Evolutionary conservation across 64 coral and sea anemone genomes (phyloP).

Genomic region (Hydrozoanthus tunicans): DNA sequence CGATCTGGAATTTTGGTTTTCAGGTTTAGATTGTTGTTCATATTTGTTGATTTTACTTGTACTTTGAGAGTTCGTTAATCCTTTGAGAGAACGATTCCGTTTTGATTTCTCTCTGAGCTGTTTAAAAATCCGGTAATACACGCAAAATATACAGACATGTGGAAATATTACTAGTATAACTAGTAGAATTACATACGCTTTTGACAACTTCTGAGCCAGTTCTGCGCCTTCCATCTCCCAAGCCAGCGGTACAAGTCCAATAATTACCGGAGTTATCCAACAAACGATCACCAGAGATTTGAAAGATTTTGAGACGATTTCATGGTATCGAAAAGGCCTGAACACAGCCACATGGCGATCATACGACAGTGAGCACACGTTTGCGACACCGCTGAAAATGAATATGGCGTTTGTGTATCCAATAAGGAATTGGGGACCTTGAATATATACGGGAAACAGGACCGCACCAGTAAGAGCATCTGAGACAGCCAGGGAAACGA

Average conservation of each 20-base stretch:
- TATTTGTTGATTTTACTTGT: not conserved
- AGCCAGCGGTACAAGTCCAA: slow-evolving; percentile 16
- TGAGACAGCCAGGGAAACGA: slow-evolving; percentile 33
- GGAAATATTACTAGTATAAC: not conserved
- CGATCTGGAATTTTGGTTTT: not conserved
- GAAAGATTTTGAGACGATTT: slow-evolving; percentile 32
- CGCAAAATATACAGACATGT: slow-evolving; percentile 6
- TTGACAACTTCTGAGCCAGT: not conserved
- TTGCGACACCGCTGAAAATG: slow-evolving; percentile 37
- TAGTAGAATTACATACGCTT: slow-evolving; percentile 2
- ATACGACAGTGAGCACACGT: slow-evolving; percentile 29
- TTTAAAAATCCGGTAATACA: slow-evolving; percentile 41
- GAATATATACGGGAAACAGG: slow-evolving; percentile 40
- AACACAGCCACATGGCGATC: slow-evolving; percentile 45
- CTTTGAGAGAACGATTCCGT: not conserved
- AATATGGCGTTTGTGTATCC: slow-evolving; percentile 37
- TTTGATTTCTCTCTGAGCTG: slow-evolving; percentile 33
- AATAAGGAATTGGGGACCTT: slow-evolving; percentile 30
- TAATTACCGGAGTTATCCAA: slow-evolving; percentile 15
- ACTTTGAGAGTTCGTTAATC: not conserved
- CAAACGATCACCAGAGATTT: not conserved
- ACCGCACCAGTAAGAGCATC: slow-evolving; percentile 38
- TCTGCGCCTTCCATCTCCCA: not conserved
- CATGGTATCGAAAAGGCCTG: slow-evolving; percentile 21
- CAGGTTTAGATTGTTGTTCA: not conserved